Evolutionary conservation across 2,888 invertebrate species (phyloP), one percentile per base, ranked within the genome.

Genomic region (Epirrhoe alternata): DNA sequence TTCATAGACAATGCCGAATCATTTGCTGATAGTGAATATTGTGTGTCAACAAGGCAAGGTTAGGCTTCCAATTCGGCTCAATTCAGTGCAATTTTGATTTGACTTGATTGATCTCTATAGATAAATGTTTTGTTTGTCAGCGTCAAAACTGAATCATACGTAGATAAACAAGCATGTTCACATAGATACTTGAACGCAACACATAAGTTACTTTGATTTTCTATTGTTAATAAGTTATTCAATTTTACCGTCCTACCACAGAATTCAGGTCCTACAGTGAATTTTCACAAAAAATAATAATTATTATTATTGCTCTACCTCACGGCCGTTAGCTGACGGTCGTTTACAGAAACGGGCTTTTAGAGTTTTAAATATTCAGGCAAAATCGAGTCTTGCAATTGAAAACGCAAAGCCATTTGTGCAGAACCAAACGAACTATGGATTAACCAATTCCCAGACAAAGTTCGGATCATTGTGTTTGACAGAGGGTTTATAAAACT

Each of bases 381-480:
- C 45, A 45, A 57, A 30, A 64, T 50, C 4, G 51, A 64, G 38
- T 66, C 49, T 38, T 16, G 47, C 50, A 66, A 57, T 63, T 49
- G 55, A 68, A 66, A 70, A 55, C 60, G 54, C 54, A 57, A 63
- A 66, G 54, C 72, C 58, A 66, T 57, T 72, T 70, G 59, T 65
- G 50, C 50, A 31, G 57, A 62, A 52, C 61, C 59, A 61, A 70
- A 61, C 35, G 55, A 62, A 68, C 60, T 52, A 31, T 4, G 58
- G 66, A 66, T 64, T 66, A 60, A 57, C 56, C 55, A 52, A 31
- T 57, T 56, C 56, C 38, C 52, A 57, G 64, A 57, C 64, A 57
- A 59, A 65, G 49, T 42, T 35, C 42, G 56, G 55, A 10, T 64
- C 45, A 67, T 47, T 52, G 55, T 64, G 51, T 66, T 56, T 51